These are phyloP conservation scores for Atta texana DNA, from an alignment of 1,140 invertebrate genomes.

Conservation along the genomic window DNA sequence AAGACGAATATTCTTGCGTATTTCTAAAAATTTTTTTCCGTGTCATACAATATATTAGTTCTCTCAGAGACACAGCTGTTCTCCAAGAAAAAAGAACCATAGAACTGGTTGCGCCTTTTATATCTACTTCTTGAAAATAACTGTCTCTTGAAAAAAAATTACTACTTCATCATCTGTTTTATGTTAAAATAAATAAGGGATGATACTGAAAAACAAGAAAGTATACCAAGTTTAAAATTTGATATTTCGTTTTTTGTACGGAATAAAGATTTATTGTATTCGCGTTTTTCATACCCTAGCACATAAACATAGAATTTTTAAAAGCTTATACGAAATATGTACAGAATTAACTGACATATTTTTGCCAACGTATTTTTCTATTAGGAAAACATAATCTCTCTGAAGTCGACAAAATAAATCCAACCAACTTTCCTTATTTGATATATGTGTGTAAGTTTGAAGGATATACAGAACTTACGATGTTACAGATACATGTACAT, in stretches of 20 bases:
- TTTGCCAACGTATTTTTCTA: slow-evolving; percentile 3
- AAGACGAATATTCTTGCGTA: neutral
- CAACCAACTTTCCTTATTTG: neutral
- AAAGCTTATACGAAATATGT: neutral
- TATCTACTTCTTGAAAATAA: slow-evolving; percentile 3
- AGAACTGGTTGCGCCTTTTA: neutral
- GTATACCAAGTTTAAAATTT: neutral
- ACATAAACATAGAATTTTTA: slow-evolving; percentile 7
- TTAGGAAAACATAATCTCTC: slow-evolving; percentile 29
- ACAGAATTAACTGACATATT: neutral
- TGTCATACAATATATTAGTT: slow-evolving; percentile 5
- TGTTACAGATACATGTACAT: neutral
- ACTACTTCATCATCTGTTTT: neutral
- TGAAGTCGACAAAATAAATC: slow-evolving; percentile 22
- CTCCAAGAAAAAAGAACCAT: neutral
- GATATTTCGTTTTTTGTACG: neutral
- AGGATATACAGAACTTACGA: neutral
- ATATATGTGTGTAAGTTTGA: neutral
- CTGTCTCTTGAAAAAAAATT: neutral
- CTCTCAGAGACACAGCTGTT: neutral
- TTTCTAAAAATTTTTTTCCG: neutral
- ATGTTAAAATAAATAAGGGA: slow-evolving; percentile 4
- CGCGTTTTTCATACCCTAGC: neutral
- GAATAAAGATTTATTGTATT: neutral
- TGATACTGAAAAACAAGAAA: neutral